A percentile compares a stretch with the other conserved stretches of the same genome.
Conservation (phyloP, 2,113 vertebrate species). For the Lonchura striata region DNA sequence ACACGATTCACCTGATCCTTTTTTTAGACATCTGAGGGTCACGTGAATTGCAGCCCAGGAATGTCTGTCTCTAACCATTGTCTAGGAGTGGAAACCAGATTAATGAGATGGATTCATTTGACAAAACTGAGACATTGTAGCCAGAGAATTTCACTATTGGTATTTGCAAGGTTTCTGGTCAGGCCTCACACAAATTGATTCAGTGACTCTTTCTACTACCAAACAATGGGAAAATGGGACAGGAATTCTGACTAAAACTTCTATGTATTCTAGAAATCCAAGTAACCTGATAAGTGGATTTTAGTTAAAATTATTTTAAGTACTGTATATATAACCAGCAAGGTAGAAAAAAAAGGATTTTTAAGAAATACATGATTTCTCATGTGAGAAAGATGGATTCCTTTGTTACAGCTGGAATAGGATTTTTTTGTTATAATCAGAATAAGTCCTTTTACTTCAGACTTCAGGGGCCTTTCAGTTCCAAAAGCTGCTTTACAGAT, state of each 20-base stretch:
- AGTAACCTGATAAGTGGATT: not conserved
- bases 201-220: not conserved
- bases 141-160: not conserved
- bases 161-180: conserved; percentile 20
- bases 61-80: not conserved
- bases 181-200: not conserved
- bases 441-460: not conserved
- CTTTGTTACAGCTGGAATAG: not conserved
- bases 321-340: not conserved
- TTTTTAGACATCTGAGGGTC: not conserved
- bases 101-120: not conserved
- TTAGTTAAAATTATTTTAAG: not conserved
- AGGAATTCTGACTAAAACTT: not conserved
- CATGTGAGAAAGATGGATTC: not conserved
- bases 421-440: not conserved
- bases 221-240: conserved; percentile 20
- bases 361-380: not conserved
- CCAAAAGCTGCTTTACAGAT: not conserved
- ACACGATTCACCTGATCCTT: not conserved
- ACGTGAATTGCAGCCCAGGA: not conserved
- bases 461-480: not conserved
- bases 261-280: not conserved
- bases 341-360: not conserved
- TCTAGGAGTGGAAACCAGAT: not conserved
- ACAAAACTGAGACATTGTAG: not conserved